Conservation (phyloP, 2,113 vertebrate species). For the Porphyrio hochstetteri region DNA sequence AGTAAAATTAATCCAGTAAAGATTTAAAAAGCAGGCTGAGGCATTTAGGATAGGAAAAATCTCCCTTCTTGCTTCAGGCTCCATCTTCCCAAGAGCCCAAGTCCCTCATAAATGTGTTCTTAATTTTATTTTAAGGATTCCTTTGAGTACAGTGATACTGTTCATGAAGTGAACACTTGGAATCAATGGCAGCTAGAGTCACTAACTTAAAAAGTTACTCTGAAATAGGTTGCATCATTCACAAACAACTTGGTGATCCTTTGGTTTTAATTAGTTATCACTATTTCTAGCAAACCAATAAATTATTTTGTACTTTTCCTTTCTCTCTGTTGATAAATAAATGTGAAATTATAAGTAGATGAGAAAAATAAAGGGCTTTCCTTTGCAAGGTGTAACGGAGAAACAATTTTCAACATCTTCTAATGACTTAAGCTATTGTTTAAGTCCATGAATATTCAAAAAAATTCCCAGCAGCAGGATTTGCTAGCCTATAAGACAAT, state of each 20-base stretch:
- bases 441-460: neutral
- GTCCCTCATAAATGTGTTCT: neutral
- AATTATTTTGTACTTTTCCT: neutral
- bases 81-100: neutral
- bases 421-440: neutral
- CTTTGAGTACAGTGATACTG: neutral
- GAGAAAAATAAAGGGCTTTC: neutral
- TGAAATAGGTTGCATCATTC: neutral
- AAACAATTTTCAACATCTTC: neutral
- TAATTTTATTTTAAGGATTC: neutral
- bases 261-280: neutral
- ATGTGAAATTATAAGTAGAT: neutral
- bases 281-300: neutral
- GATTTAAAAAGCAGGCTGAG: neutral
- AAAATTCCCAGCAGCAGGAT: neutral
- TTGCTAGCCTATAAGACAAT: neutral
- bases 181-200: neutral
- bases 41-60: neutral
- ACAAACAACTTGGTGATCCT: neutral
- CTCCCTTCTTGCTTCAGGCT: neutral
- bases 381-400: neutral
- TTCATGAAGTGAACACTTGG: neutral
- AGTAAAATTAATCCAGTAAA: neutral
- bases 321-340: neutral
- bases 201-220: neutral